Percentiles rank a stretch among this genome's conserved stretches.
Evolutionary conservation across 2,888 invertebrate genomes (phyloP).

Genomic region (Syrista parreyssii): DNA sequence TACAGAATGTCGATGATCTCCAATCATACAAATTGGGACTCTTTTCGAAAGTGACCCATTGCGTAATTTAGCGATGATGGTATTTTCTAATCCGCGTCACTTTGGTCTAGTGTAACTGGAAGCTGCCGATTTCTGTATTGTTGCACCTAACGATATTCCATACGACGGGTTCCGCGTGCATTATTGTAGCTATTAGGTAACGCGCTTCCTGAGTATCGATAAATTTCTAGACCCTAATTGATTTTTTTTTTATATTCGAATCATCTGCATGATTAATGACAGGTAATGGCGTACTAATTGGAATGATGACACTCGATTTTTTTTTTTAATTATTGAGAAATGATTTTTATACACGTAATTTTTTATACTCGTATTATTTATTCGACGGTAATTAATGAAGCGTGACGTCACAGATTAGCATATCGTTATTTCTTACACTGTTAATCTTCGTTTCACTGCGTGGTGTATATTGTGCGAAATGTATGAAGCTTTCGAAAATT

Average conservation of each 20-base stretch:
- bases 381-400: neutral
- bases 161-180: neutral
- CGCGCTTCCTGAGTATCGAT: neutral
- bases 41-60: neutral
- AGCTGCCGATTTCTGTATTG: neutral
- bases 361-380: neutral
- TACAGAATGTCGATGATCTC: neutral
- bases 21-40: neutral
- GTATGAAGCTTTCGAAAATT: neutral
- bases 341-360: neutral
- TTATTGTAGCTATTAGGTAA: neutral
- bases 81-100: neutral
- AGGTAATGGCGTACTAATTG: neutral
- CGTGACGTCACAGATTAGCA: neutral
- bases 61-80: neutral
- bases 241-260: neutral
- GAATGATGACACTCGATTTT: neutral
- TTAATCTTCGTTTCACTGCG: neutral
- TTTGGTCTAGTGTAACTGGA: neutral
- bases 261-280: neutral
- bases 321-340: neutral
- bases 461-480: neutral
- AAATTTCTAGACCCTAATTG: neutral
- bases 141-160: neutral
- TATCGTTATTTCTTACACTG: neutral